Evolutionary conservation across 2,113 vertebrate genomes (phyloP), one percentile per base, ranked within the genome.

Genomic region (Loxodonta africana): DNA sequence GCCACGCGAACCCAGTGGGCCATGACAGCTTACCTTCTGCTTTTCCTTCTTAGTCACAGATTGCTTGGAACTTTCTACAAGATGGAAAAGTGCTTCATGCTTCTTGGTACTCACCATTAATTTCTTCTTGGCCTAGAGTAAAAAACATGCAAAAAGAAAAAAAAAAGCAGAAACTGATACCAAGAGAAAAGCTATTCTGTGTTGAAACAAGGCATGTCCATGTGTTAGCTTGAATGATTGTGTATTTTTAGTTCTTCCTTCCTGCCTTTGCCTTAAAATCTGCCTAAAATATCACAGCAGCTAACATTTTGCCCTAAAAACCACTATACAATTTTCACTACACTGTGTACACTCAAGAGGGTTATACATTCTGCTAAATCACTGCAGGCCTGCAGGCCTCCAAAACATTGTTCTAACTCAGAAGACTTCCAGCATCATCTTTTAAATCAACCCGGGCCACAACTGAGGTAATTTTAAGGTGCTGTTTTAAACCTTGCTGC

Each of bases 41-140:
- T 99, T 99, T 97, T 99, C 99, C 96, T 99, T 99, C 85, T 99
- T 98, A 14, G 97, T 98, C 97, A 97, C 88, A 0, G 98, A 98
- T n/a, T 99, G 98, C 94, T 98, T 99, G 94, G 99, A 99, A 90
- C 98, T 99, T 97, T 99, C 99, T 87, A 99, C 98, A 90, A 99
- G 99, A 94, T 99, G 99, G 98, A 99, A 99, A 88, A 99, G 98
- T 23, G 98, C 98, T 97, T 99, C 98, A 0, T 99, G 99, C 95
- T 99, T 99, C 97, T 98, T 99, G 60, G 99, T 99, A 91, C 99
- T 98, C 53, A 98, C 98, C 93, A 97, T 92, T 97, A 99, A 93
- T 97, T 99, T 99, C 98, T 99, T 99, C 95, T 99, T 99, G 37
- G 98, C 97, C 99, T 99, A 96, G 17, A 94, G 83, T 88, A 8